phyloP scores from a whole-genome alignment of 2,888 invertebrate species.

The Heliconius ethilla region DNA sequence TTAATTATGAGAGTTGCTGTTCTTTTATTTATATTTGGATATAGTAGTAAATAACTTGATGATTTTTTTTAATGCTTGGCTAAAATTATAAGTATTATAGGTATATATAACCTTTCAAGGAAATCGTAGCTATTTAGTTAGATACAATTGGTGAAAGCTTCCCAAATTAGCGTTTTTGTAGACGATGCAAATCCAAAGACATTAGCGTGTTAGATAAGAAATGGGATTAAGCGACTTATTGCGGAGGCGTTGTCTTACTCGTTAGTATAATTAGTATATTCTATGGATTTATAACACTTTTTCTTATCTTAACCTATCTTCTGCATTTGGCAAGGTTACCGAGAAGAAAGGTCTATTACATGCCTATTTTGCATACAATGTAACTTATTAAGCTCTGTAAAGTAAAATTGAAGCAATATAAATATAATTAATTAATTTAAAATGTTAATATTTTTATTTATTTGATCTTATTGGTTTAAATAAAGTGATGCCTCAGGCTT shows the following conservation, averaged over 20 bases:
- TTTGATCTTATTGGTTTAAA: too few species aligned
- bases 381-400: not conserved
- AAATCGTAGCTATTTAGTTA: too few species aligned
- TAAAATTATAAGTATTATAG: too few species aligned
- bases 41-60: too few species aligned
- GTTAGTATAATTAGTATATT: slow-evolving; percentile 41
- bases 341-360: not conserved
- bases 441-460: too few species aligned
- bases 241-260: slow-evolving; percentile 47
- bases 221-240: slow-evolving; percentile 71
- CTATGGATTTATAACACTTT: slow-evolving; percentile 1
- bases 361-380: not conserved
- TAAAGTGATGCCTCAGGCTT: too few species aligned
- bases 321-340: not conserved
- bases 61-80: too few species aligned
- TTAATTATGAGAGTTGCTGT: not conserved
- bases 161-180: slow-evolving; percentile 56
- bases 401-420: not conserved
- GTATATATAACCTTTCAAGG: too few species aligned
- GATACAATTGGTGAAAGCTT: slow-evolving; percentile 32
- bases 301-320: not conserved
- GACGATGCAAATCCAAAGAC: slow-evolving; percentile 75
- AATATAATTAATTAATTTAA: too few species aligned
- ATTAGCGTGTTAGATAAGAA: slow-evolving; percentile 78
- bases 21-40: too few species aligned